phyloP scores from a whole-genome alignment of 2,888 invertebrate species.

The Mimumesa dahlbomi region DNA sequence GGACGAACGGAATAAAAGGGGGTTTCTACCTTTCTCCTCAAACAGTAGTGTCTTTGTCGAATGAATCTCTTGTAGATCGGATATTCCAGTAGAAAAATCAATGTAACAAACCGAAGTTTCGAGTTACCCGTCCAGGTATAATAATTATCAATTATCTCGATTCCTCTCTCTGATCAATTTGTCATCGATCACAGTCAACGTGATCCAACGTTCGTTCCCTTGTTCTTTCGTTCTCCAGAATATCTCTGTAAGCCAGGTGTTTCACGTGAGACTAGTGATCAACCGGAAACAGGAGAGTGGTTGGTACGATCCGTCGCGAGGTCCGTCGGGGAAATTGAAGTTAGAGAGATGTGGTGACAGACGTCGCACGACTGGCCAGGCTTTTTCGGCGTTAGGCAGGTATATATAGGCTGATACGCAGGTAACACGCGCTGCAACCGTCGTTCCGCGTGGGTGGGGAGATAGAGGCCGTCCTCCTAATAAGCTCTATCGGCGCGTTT shows the following conservation, averaged over 20 bases:
- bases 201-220: background rate
- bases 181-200: background rate
- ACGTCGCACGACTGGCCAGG: slow-evolving; percentile 60
- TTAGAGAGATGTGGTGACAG: slow-evolving; percentile 40
- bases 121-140: no score
- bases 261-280: background rate
- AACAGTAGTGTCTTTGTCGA: no score
- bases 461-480: slow-evolving; percentile 42
- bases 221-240: background rate
- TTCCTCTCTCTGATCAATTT: no score
- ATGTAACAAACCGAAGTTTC: no score
- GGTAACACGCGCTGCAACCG: slow-evolving; percentile 28
- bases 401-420: slow-evolving; percentile 65
- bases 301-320: no score
- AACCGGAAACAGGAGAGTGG: no score
- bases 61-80: no score
- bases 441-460: slow-evolving; percentile 27
- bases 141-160: no score
- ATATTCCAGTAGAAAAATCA: no score
- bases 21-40: no score
- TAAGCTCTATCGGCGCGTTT: slow-evolving; percentile 34
- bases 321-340: slow-evolving; percentile 1
- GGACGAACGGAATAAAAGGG: no score
- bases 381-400: slow-evolving; percentile 55
- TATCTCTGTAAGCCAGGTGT: no score